phyloP scores from a whole-genome alignment of 1,140 invertebrate genomes.

The Lepidostoma basale region DNA sequence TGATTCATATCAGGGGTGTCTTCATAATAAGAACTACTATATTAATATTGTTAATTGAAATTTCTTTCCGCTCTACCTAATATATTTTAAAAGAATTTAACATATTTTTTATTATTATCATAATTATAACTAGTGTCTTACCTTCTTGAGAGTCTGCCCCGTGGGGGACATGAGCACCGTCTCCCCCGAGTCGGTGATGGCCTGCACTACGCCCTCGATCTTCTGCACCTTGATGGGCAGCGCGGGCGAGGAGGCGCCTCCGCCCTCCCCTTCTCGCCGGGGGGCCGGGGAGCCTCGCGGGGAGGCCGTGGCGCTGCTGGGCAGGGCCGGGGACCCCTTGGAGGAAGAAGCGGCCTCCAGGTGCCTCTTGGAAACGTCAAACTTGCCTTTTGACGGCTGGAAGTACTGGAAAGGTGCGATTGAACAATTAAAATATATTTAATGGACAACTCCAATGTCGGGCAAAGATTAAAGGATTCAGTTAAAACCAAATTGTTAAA shows the following conservation, averaged over 20 bases:
- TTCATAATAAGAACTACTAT: no score
- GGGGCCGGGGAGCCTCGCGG: neutral
- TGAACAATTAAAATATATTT: neutral
- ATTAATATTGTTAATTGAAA: no score
- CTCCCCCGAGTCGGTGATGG: conserved; percentile 17
- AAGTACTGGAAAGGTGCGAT: conserved; percentile 1
- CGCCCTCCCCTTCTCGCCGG: conserved; percentile 1
- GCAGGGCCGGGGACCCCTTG: no score
- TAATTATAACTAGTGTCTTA: no score
- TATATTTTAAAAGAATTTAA: no score
- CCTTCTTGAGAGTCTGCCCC: conserved; percentile 57
- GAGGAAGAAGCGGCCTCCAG: no score
- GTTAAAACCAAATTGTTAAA: no score
- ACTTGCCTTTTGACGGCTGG: neutral
- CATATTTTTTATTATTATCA: no score
- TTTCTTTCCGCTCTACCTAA: no score
- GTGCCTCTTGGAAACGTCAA: neutral
- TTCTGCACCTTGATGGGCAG: conserved; percentile 24
- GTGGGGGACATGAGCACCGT: conserved; percentile 51
- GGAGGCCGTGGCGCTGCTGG: neutral
- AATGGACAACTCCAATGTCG: no score
- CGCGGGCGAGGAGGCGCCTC: neutral
- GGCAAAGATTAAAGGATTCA: no score
- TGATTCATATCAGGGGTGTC: no score
- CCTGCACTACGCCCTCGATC: conserved; percentile 25